Evolutionary conservation across 1,140 invertebrate genomes (phyloP), one percentile per base, ranked within the genome.

Genomic region (Lasioglossum baleicum): DNA sequence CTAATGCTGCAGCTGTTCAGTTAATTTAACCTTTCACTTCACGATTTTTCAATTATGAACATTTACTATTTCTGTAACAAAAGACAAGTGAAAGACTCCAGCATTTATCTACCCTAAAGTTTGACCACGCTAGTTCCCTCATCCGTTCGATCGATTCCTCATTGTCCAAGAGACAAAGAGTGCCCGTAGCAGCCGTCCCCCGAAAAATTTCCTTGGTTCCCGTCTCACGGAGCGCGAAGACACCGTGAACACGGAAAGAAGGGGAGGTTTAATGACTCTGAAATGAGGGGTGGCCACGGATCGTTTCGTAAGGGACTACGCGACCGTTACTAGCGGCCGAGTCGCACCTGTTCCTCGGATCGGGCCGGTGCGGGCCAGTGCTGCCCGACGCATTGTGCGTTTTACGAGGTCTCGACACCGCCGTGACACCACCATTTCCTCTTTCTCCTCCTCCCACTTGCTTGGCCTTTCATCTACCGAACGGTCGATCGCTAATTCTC

Each of bases 271-370:
- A 83, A 84, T 83, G 77, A 75, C 42, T 48, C 22, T 61, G 51
- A 82, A 82, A 82, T 64, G 70, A 81, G 80, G 75, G 84, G 75
- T 83, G 83, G 68, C 74, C 53, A 22, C 63, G 71, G 51, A 40
- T 44, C 42, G 26, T 77, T 48, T 51, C 35, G 11, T 31, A 51
- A 68, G 61, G 67, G 75, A 71, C 40, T 69, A 72, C 15, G 51
- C 51, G n/a, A 83, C 83, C 82, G 82, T 81, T 84, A 84, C 66
- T 7, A 35, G 15, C 51, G 58, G 31, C 20, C 48, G 60, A 51
- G 40, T 75, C 42, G 73, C 84, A 85, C 84, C 84, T 86, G 84
- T 86, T 86, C 83, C 67, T 65, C 7, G 53, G 15, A 35, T 35
- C 26, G 40, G 53, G 11, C 48, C 40, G 40, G 60, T 42, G 17